Evolutionary conservation across 1,140 invertebrate genomes (phyloP).

Genomic region (Papilio polyxenes): DNA sequence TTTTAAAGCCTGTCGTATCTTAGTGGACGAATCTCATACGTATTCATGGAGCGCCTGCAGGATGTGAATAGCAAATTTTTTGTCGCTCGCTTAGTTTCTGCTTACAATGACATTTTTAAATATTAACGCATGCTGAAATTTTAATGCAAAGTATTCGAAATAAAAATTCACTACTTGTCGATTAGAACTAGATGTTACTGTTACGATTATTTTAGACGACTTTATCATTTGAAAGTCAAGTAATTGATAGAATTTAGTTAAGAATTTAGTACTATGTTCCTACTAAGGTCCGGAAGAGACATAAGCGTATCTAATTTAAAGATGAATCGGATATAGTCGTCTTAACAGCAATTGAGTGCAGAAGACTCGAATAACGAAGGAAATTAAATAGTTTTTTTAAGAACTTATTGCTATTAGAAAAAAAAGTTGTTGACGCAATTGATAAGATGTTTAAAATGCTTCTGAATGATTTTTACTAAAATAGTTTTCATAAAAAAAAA

Average conservation of each 20-base stretch:
- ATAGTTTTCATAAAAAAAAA: too few relatives aligned
- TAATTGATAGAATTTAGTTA: not conserved
- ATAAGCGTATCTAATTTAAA: not conserved
- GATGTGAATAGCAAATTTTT: conserved; percentile 19
- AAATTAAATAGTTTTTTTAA: not conserved
- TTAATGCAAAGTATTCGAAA: not conserved
- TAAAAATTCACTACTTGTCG: not conserved
- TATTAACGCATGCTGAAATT: conserved; percentile 7
- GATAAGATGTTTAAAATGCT: not conserved
- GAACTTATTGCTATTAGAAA: not conserved
- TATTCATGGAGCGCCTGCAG: conserved; percentile 15
- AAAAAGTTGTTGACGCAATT: not conserved
- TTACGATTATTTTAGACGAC: not conserved
- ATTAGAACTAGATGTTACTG: not conserved
- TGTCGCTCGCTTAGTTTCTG: conserved; percentile 14
- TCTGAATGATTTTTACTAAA: too few relatives aligned
- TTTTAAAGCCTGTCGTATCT: not conserved
- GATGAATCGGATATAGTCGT: not conserved
- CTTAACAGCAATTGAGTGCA: not conserved
- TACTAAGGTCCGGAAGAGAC: not conserved
- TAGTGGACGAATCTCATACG: conserved; percentile 16
- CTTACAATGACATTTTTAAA: not conserved
- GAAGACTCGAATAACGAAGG: not conserved
- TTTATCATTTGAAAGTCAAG: not conserved
- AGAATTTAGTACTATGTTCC: not conserved